phyloP scores from a whole-genome alignment of 2,797 vertebrate genomes.

The Cephalopachus bancanus region DNA sequence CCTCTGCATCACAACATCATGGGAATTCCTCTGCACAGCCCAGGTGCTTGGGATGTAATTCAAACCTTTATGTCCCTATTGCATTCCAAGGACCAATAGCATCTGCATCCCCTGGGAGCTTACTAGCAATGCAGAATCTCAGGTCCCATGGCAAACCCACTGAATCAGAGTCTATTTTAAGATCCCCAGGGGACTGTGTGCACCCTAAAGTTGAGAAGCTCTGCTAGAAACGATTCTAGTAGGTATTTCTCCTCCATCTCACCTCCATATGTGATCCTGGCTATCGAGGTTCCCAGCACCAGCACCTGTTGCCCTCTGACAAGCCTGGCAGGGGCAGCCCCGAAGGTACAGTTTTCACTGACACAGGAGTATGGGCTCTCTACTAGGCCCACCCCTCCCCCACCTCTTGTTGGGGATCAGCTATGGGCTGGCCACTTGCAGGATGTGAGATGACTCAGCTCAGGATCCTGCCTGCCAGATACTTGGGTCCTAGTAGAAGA shows the following conservation, averaged over 20 bases:
- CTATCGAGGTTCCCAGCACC: neutral
- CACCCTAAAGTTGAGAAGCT: neutral
- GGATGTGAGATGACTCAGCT: neutral
- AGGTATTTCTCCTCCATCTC: neutral
- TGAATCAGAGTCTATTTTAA: neutral
- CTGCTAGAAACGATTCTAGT: neutral
- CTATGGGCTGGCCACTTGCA: neutral
- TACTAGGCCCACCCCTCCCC: neutral
- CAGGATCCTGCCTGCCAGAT: neutral
- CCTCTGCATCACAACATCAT: rapidly evolving
- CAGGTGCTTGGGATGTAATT: neutral
- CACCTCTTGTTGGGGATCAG: neutral
- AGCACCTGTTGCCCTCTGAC: neutral
- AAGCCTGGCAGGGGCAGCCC: neutral
- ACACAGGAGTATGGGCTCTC: neutral
- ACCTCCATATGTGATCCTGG: neutral
- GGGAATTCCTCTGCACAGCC: neutral
- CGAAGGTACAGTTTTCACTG: neutral
- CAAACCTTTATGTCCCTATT: neutral
- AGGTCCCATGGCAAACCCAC: neutral
- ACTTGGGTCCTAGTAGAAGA: neutral
- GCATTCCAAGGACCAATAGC: neutral
- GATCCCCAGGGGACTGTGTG: neutral
- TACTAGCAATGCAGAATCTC: neutral
- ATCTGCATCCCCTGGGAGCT: neutral